Evolutionary conservation across 2,113 vertebrate species (phyloP), one percentile per base, ranked within the genome.

Genomic region (Prunella fulvescens): DNA sequence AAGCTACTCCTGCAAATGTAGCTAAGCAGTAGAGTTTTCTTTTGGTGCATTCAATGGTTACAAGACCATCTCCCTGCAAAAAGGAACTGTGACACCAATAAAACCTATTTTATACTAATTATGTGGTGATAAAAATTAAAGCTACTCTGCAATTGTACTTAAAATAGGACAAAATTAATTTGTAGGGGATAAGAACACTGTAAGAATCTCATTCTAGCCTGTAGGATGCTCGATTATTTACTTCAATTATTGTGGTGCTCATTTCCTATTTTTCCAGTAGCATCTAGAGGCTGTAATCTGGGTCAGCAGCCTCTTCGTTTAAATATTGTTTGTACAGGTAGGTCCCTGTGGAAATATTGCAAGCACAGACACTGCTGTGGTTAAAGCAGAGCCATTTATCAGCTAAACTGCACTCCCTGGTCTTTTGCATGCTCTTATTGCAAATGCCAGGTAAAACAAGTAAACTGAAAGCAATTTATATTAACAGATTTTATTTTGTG

Each of bases 121-220:
- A 70, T 2, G 6, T 33, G 10, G 4, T 29, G 26, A 31, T 44
- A 57, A 90, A 82, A 66, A 77, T 51, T 26, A n/a, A 44, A 73
- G 31, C 10, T 69, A 6, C 14, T 57, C 62, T 37, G 12, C 39
- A 31, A 24, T 7, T 0, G 0, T 17, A 35, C 14, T 19, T 50
- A 50, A 71, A 54, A 7, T 53, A 74, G 56, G 44, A 47, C 3
- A 2, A 50, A 90, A 72, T 12, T 48, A 28, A 83, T 61, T 83
- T 80, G 4, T 57, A 37, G 54, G 37, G 39, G 9, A 11, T 48
- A 10, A 54, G 51, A 39, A 51, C 10, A 1, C 26, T 14, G 18
- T 25, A 40, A 77, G 84, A 81, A 71, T 4, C 4, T 74, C 31
- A 23, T 83, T 61, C 37, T 26, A 73, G 17, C 24, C 66, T 3